A percentile compares a stretch with the other conserved stretches of the same genome.
These are phyloP conservation scores for Cossypha niveicapilla DNA, from an alignment of 2,797 vertebrate genomes.

Conservation along the genomic window DNA sequence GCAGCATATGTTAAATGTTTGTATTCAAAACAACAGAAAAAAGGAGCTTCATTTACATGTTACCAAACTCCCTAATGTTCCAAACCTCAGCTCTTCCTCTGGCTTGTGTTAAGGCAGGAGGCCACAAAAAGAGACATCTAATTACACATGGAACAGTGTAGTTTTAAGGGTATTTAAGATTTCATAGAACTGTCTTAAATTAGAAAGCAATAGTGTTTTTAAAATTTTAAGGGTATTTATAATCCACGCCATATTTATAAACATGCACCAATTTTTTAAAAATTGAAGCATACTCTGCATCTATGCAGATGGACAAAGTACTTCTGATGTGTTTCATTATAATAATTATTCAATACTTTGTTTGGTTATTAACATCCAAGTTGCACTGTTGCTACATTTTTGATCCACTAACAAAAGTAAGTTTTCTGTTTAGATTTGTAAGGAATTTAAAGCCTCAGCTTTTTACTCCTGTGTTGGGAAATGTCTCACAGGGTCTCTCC, in stretches of 20 bases:
- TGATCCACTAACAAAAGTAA: background rate
- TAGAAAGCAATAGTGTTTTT: background rate
- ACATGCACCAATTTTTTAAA: background rate
- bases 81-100: constrained; percentile 18
- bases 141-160: background rate
- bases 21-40: constrained; percentile 37
- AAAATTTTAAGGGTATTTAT: background rate
- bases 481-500: background rate
- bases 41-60: background rate
- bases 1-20: background rate
- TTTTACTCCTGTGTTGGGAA: background rate
- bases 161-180: background rate
- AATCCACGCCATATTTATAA: background rate
- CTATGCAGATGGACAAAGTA: background rate
- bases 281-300: background rate
- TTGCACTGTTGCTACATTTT: background rate
- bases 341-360: background rate
- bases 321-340: background rate
- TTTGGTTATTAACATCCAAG: background rate
- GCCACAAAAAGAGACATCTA: background rate
- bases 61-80: constrained; percentile 4
- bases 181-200: background rate
- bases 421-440: background rate
- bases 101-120: background rate
- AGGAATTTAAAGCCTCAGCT: background rate